Evolutionary conservation across 1,140 invertebrate genomes (phyloP).

Genomic region (Uloborus diversus): DNA sequence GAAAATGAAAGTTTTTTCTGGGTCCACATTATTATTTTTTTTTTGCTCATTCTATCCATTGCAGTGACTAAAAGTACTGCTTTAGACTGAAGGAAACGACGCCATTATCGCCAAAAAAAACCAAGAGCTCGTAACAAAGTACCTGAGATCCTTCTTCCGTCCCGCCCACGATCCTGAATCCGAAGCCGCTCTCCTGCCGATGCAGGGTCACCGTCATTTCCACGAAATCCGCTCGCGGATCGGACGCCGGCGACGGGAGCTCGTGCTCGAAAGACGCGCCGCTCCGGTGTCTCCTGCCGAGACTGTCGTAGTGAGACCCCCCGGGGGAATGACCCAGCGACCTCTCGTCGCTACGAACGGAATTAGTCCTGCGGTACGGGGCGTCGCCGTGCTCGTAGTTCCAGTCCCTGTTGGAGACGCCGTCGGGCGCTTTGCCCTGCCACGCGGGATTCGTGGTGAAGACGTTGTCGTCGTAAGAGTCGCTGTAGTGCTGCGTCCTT

Average conservation of each 20-base stretch:
- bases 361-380: slow-evolving; percentile 17
- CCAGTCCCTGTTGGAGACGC: not conserved
- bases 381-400: not conserved
- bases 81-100: too few relatives aligned
- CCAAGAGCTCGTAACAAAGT: too few relatives aligned
- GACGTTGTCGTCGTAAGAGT: slow-evolving; percentile 44
- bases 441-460: slow-evolving; percentile 25
- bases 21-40: too few relatives aligned
- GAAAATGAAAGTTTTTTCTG: too few relatives aligned
- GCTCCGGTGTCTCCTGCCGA: slow-evolving; percentile 69
- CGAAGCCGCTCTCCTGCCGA: slow-evolving; percentile 88
- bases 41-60: too few relatives aligned
- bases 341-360: slow-evolving; percentile 22
- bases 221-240: slow-evolving; percentile 6
- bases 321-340: slow-evolving; percentile 35
- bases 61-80: too few relatives aligned
- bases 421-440: slow-evolving; percentile 11
- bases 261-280: slow-evolving; percentile 77
- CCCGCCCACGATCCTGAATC: slow-evolving; percentile 96
- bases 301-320: slow-evolving; percentile 37
- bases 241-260: slow-evolving; percentile 67
- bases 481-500: slow-evolving; percentile 17
- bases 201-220: slow-evolving; percentile 75
- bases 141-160: slow-evolving; percentile 96
- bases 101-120: too few relatives aligned